These are phyloP conservation scores for Zoanthus solanderi DNA, from an alignment of 92 coral and sea anemone species.

Conservation along the genomic window DNA sequence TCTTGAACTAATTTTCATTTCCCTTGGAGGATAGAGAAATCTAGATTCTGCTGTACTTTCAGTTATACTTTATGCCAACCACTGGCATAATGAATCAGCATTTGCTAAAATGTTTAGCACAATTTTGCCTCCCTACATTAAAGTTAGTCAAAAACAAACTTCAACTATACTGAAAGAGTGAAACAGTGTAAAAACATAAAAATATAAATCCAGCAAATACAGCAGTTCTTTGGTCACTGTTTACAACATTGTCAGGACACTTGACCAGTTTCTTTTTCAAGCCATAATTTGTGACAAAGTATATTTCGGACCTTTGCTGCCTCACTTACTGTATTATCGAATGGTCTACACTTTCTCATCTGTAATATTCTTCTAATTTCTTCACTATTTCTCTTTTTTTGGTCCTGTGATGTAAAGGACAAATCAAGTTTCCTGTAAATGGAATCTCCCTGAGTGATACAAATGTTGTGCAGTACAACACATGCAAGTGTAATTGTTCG, in stretches of 20 bases:
- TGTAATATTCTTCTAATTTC: constrained; percentile 63
- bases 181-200: neutral
- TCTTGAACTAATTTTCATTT: neutral
- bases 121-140: neutral
- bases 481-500: constrained; percentile 57
- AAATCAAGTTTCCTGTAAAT: constrained; percentile 62
- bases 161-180: neutral
- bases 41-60: constrained; percentile 6
- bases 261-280: constrained; percentile 54
- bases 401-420: constrained; percentile 47
- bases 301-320: constrained; percentile 66
- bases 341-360: constrained; percentile 57
- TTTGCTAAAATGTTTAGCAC: neutral
- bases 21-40: neutral
- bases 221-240: neutral
- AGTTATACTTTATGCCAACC: neutral
- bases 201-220: neutral
- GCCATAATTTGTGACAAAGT: constrained; percentile 59
- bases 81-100: neutral
- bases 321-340: constrained; percentile 38
- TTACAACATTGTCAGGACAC: constrained; percentile 23
- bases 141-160: constrained; percentile 5
- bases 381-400: constrained; percentile 58
- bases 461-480: constrained; percentile 54
- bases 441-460: constrained; percentile 58